These are phyloP conservation scores for Trachelus iudaicus DNA, from an alignment of 2,888 invertebrate genomes.

Conservation along the genomic window DNA sequence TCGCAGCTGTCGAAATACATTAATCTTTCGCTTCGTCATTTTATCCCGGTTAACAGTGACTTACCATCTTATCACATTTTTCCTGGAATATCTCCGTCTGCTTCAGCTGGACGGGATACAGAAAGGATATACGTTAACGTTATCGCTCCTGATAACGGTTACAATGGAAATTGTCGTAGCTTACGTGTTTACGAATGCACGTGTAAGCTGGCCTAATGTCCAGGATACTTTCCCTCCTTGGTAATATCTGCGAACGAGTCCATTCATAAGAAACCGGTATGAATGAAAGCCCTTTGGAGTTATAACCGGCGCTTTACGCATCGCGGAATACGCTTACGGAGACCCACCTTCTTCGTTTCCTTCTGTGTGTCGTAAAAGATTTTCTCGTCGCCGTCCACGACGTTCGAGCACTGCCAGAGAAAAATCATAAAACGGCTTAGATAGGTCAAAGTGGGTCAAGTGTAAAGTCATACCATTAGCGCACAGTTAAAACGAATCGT, in stretches of 20 bases:
- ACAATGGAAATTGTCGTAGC: conserved; percentile 25
- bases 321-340: conserved; percentile 12
- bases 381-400: conserved; percentile 31
- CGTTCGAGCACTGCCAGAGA: conserved; percentile 32
- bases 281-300: neutral
- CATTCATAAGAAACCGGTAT: neutral
- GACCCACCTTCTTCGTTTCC: conserved; percentile 40
- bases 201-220: conserved; percentile 57
- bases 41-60: conserved; percentile 15
- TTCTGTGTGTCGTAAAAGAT: conserved; percentile 37
- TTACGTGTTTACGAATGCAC: conserved; percentile 62
- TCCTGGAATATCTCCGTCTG: conserved; percentile 57
- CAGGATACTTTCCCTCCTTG: conserved; percentile 55
- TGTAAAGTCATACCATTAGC: neutral
- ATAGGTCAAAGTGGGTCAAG: neutral
- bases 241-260: conserved; percentile 47
- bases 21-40: neutral
- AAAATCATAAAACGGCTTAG: neutral
- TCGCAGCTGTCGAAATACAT: conserved; percentile 41
- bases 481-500: neutral
- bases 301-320: neutral
- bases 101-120: conserved; percentile 45
- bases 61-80: conserved; percentile 57
- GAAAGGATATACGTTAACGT: neutral
- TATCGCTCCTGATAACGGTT: neutral